Evolutionary conservation across 2,888 invertebrate genomes (phyloP), one percentile per base, ranked within the genome.

Genomic region (Platycheirus rosarum): DNA sequence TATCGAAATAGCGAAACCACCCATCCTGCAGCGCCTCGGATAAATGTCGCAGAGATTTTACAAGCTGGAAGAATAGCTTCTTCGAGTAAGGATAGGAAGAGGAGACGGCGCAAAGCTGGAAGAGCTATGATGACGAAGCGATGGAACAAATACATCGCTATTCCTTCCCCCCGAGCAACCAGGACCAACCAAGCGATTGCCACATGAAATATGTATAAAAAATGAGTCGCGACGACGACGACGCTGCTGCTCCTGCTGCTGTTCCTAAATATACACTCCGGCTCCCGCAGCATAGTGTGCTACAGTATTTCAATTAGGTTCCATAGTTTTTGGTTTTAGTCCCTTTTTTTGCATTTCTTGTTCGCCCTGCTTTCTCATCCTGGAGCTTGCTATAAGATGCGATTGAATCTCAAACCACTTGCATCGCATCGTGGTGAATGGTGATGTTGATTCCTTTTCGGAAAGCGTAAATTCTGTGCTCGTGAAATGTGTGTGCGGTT

Each of bases 291-390:
- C 9, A 70, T 57, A 71, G 70, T 60, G 77, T 35, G 77, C 76
- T 71, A 18, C 66, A 62, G 60, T 76, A 76, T 82, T 82, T 82
- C 80, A 82, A 82, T 82, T 82, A 82, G 71, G 80, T 82, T 71
- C 66, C 76, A 76, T 42, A 46, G 71, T 77, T 82, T 76, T 18
- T 57, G 57, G 48, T 55, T 23, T 37, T 53, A 2, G 7, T n/a
- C 55, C 14, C 46, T 23, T 49, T 51, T 37, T 11, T n/a, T 20
- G 0, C 5, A 40, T 62, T 35, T 55, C 16, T 53, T 35, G 9
- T 16, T 8, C n/a, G n/a, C n/a, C n/a, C 7, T 29, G 29, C 13
- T 16, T 40, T 29, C 29, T 23, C 57, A n/a, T 55, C 32, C 48
- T 42, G 46, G n/a, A 14, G 20, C 26, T 23, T 35, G n/a, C 20